A percentile compares a stretch with the other conserved stretches of the same genome.
Conservation (phyloP, 2,113 vertebrate genomes). For the Malurus cyaneus region DNA sequence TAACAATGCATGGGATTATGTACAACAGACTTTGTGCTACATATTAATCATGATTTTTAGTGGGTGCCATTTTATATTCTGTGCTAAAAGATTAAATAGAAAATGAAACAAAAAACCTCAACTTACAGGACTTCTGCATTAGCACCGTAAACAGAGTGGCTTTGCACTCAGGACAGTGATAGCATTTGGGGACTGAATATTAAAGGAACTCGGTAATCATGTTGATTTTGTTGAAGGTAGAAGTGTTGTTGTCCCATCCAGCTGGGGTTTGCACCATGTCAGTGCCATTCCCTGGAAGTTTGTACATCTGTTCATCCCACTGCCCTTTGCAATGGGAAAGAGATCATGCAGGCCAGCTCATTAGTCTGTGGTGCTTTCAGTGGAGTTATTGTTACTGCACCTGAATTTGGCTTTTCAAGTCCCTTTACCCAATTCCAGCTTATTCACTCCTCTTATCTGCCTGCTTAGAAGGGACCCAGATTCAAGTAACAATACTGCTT, state of each 20-base stretch:
- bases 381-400: neutral
- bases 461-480: neutral
- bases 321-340: neutral
- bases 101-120: neutral
- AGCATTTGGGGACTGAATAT: neutral
- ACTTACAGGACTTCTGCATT: neutral
- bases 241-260: neutral
- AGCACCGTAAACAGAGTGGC: neutral
- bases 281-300: neutral
- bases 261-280: neutral
- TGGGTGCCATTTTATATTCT: neutral
- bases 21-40: neutral
- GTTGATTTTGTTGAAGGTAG: neutral
- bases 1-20: neutral
- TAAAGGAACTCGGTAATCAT: neutral
- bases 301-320: neutral
- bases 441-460: neutral
- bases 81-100: neutral
- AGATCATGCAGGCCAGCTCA: neutral
- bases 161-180: neutral
- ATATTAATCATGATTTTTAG: neutral
- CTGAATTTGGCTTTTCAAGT: neutral
- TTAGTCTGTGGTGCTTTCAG: neutral
- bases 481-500: neutral
- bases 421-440: neutral